Conservation (phyloP, 2,888 invertebrate genomes). For the Cynaeus angustus region DNA sequence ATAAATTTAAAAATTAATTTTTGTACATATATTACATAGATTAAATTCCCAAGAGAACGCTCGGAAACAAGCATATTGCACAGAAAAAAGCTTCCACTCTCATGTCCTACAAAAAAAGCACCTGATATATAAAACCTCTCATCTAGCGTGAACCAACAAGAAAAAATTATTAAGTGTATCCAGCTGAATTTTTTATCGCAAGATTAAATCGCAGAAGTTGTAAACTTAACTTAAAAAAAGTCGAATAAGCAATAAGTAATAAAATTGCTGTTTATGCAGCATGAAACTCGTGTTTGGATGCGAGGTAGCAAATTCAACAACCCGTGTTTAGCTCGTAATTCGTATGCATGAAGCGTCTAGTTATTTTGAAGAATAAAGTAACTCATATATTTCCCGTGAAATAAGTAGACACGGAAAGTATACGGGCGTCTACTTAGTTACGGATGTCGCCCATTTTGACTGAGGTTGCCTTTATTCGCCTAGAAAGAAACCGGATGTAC, state of each 20-base stretch:
- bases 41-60: too few species aligned
- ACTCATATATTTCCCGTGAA: constrained; percentile 58
- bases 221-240: constrained; percentile 1
- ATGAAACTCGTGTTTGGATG: constrained; percentile 41
- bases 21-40: too few species aligned
- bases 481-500: constrained; percentile 56
- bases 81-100: too few species aligned
- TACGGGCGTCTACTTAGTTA: constrained; percentile 60
- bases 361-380: constrained; percentile 59
- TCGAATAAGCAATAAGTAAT: constrained; percentile 29
- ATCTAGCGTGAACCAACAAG: too few species aligned
- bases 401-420: constrained; percentile 61
- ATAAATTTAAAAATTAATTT: too few species aligned
- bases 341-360: constrained; percentile 59
- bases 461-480: constrained; percentile 50
- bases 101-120: too few species aligned
- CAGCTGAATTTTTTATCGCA: too few species aligned
- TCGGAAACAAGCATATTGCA: too few species aligned
- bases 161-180: too few species aligned
- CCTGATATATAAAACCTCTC: too few species aligned
- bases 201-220: not conserved
- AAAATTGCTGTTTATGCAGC: constrained; percentile 35
- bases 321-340: constrained; percentile 55
- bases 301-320: constrained; percentile 51
- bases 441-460: constrained; percentile 59